Percentiles rank a stretch among this genome's conserved stretches.
Conservation (phyloP, 1,140 invertebrate species). For the Drosophila setifemur region DNA sequence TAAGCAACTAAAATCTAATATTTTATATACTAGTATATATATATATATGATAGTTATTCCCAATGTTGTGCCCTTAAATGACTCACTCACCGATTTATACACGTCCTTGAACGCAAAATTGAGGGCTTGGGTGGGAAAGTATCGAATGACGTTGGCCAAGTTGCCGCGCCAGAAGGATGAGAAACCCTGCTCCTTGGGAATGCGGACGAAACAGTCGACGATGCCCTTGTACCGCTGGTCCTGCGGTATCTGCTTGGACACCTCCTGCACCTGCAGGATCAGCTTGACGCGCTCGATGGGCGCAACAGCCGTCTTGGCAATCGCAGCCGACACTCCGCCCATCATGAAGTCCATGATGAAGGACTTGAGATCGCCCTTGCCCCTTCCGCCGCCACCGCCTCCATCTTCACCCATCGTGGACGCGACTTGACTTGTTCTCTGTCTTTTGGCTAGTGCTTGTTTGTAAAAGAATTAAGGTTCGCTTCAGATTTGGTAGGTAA, state of each 20-base stretch:
- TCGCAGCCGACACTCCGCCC: constrained; percentile 93
- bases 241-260: constrained; percentile 90
- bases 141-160: constrained; percentile 94
- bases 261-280: constrained; percentile 93
- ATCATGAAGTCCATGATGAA: constrained; percentile 91
- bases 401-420: constrained; percentile 82
- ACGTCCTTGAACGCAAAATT: constrained; percentile 98
- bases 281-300: constrained; percentile 97
- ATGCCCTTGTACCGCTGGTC: constrained; percentile 91
- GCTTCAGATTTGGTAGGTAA: neutral
- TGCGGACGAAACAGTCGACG: constrained; percentile 84
- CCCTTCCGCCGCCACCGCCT: constrained; percentile 76
- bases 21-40: too few relatives aligned
- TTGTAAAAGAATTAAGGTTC: neutral
- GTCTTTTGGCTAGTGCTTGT: neutral
- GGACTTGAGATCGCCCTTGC: constrained; percentile 45
- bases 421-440: neutral
- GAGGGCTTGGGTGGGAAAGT: constrained; percentile 97
- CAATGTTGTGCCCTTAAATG: too few relatives aligned
- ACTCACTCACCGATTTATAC: constrained; percentile 88
- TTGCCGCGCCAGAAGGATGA: constrained; percentile 96
- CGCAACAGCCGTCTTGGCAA: constrained; percentile 94
- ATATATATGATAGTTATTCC: too few relatives aligned
- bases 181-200: constrained; percentile 92
- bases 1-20: too few relatives aligned